phyloP scores from a whole-genome alignment of 1,140 invertebrate species.

The Lepidurus apus region DNA sequence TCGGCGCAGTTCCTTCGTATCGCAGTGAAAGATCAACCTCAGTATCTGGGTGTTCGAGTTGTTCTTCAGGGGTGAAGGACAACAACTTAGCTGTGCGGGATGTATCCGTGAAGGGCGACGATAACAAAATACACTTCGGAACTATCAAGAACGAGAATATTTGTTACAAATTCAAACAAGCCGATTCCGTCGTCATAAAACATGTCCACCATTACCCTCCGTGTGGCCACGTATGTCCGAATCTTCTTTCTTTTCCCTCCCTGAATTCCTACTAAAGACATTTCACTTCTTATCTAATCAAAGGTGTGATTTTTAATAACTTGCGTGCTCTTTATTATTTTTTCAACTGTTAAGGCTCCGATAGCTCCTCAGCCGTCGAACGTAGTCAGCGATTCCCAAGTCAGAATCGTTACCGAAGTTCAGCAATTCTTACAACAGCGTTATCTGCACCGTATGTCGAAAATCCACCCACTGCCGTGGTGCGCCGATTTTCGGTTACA shows the following conservation, averaged over 20 bases:
- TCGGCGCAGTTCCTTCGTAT: background rate
- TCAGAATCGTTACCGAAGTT: conserved; percentile 22
- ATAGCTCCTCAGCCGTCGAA: conserved; percentile 3
- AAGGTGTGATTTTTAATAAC: background rate
- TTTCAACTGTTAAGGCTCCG: background rate
- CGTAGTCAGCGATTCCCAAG: background rate
- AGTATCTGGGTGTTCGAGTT: background rate
- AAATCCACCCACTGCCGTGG: conserved; percentile 31
- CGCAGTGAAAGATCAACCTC: background rate
- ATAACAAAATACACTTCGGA: background rate
- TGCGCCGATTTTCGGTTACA: conserved; percentile 29
- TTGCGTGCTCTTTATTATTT: background rate
- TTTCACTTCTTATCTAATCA: too few species aligned
- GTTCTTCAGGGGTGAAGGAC: background rate
- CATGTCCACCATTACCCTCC: background rate
- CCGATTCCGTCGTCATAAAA: background rate
- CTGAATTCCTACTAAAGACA: background rate
- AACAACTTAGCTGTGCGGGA: background rate
- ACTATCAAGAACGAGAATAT: background rate
- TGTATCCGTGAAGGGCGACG: background rate
- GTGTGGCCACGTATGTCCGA: background rate
- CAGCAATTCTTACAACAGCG: conserved; percentile 24
- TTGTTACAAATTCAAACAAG: background rate
- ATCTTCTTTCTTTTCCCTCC: background rate
- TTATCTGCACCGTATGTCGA: conserved; percentile 17